These are phyloP conservation scores for Hoplodrina blanda DNA, from an alignment of 2,888 invertebrate genomes.

Conservation along the genomic window DNA sequence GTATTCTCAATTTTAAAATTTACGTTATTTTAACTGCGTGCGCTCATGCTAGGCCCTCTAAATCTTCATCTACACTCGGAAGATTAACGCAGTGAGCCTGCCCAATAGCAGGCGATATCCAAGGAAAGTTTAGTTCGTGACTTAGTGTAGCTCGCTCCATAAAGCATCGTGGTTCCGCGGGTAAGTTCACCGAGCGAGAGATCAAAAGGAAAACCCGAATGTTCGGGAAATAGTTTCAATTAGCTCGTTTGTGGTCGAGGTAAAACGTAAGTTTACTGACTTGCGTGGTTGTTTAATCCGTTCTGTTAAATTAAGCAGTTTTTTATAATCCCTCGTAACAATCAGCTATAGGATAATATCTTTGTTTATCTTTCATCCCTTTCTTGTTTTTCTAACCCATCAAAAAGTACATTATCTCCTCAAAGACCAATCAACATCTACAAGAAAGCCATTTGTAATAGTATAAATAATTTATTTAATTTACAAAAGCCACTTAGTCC, in stretches of 20 bases:
- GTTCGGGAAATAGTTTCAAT: slow-evolving; percentile 76
- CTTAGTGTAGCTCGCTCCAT: slow-evolving; percentile 60
- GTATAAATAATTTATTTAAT: too few relatives aligned
- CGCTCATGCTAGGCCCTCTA: not conserved
- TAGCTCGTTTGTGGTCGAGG: slow-evolving; percentile 66
- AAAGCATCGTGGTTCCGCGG: slow-evolving; percentile 56
- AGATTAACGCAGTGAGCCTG: slow-evolving; percentile 58
- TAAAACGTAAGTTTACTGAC: slow-evolving; percentile 57
- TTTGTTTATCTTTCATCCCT: too few relatives aligned
- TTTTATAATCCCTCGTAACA: not conserved
- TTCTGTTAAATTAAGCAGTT: not conserved
- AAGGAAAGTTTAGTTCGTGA: slow-evolving; percentile 60
- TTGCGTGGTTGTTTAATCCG: not conserved
- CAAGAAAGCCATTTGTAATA: too few relatives aligned
- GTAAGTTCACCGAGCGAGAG: slow-evolving; percentile 56
- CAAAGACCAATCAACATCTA: too few relatives aligned
- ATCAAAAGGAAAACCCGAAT: slow-evolving; percentile 72
- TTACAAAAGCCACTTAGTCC: too few relatives aligned
- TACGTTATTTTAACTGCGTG: not conserved
- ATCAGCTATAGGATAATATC: too few relatives aligned
- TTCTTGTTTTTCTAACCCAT: too few relatives aligned
- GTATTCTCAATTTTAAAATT: not conserved
- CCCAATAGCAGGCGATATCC: slow-evolving; percentile 46
- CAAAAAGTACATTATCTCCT: too few relatives aligned
- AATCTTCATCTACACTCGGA: slow-evolving; percentile 42